A percentile compares a stretch with the other conserved stretches of the same genome.
phyloP scores from a whole-genome alignment of 1,140 invertebrate genomes.

The Lasioglossum albipes region DNA sequence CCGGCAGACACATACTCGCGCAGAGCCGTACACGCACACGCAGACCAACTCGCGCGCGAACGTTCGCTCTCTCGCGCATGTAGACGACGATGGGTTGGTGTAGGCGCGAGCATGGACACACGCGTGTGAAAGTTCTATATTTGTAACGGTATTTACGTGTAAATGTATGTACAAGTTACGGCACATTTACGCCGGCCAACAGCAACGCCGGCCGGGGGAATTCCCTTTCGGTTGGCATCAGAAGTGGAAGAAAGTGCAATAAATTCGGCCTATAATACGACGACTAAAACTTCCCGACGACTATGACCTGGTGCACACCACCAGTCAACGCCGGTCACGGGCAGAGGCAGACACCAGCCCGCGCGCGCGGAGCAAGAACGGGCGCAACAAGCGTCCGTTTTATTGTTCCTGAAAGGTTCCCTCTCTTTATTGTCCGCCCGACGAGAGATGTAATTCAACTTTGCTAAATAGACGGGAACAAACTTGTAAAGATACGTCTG shows the following conservation, averaged over 20 bases:
- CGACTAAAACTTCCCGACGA: conserved; percentile 48
- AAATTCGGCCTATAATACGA: conserved; percentile 64
- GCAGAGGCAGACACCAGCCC: background rate
- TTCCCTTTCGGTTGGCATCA: conserved; percentile 69
- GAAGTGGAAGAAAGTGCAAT: conserved; percentile 69
- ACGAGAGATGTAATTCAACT: conserved; percentile 1
- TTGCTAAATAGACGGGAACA: conserved; percentile 14
- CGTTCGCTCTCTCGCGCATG: background rate
- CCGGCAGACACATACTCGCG: background rate
- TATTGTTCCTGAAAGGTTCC: conserved; percentile 41
- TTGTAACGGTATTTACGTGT: conserved; percentile 14
- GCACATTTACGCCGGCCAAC: background rate
- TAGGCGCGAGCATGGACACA: background rate
- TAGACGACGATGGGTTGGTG: background rate
- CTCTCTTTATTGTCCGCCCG: conserved; percentile 4
- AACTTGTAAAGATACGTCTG: conserved; percentile 6
- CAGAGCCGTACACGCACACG: background rate
- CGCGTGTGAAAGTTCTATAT: conserved; percentile 28
- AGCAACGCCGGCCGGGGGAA: background rate
- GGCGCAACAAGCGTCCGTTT: conserved; percentile 54
- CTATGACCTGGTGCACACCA: conserved; percentile 22
- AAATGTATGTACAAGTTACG: conserved; percentile 26
- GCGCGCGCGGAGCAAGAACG: conserved; percentile 16
- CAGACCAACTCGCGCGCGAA: background rate
- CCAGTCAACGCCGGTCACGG: background rate